These are phyloP conservation scores for Rhea americana DNA, from an alignment of 2,113 vertebrate species.

Conservation along the genomic window DNA sequence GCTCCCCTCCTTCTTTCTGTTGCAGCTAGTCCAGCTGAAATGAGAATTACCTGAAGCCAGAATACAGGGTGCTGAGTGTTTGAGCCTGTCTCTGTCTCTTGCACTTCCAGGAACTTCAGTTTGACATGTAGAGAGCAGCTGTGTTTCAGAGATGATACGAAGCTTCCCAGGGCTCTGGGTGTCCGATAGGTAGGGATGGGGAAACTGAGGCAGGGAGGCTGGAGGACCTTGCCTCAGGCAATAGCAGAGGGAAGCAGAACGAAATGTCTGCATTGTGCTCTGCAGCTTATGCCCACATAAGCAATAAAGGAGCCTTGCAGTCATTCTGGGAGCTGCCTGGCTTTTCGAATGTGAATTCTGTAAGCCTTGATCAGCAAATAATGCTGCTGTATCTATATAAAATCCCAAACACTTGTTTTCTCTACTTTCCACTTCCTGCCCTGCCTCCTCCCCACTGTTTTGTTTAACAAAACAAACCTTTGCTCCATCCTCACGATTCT, in stretches of 20 bases:
- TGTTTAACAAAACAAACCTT: slow-evolving; percentile 47
- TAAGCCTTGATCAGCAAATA: neutral
- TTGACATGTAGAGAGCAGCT: neutral
- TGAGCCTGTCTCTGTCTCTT: neutral
- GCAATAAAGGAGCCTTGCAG: neutral
- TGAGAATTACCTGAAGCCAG: neutral
- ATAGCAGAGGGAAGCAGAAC: neutral
- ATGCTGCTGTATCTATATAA: neutral
- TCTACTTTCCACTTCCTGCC: neutral
- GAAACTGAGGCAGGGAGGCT: slow-evolving; percentile 22
- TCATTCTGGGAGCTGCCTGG: neutral
- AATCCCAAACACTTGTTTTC: slow-evolving; percentile 27
- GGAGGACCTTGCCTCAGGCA: neutral
- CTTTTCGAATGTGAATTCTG: neutral
- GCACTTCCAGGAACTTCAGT: neutral
- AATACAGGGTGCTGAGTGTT: fast-evolving
- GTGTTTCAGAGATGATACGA: no score
- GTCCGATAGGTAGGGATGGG: fast-evolving
- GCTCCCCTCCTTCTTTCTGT: neutral
- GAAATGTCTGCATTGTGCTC: fast-evolving
- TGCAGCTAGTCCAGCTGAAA: neutral
- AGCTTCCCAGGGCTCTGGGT: neutral
- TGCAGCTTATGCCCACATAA: neutral
- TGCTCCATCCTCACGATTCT: slow-evolving; percentile 22
- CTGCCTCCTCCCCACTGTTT: neutral